Base-by-base conservation (phyloP, 2,113 vertebrate genomes). In the Xiphophorus couchianus region DNA sequence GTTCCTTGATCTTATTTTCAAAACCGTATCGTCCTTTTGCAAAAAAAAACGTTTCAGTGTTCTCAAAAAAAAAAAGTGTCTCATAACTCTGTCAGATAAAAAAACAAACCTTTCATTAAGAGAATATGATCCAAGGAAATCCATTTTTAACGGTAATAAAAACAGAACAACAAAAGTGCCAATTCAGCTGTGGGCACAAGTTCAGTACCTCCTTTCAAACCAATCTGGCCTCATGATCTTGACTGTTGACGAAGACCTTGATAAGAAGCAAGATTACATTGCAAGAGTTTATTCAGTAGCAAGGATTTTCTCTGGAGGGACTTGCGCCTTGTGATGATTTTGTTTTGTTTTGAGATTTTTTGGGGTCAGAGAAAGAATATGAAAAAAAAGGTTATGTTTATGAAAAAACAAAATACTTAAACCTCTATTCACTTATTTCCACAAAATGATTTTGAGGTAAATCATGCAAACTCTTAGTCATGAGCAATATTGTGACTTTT, bases 11-110 rank as follows among this genome's bases (percentile, higher is more conserved):
- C 33, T 37, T 58, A 4, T 68, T 76, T 48, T 39, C 15, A 51
- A 73, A 27, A 28, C 29, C 58, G 11, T 5, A 68, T 73, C 33
- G 19, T 1, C 10, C 14, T 28, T 48, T 27, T 14, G 66, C 72
- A 48, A 33, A 48, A 33, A 48, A 33, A 58, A 79, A 60, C 31
- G 30, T 28, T 62, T 54, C 68, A 72, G 37, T 76, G 79, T 67
- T 84, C 51, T 25, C 33, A 48, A 70, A 79, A 29, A 67, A 67
- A 60, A 39, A 42, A 27, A 66, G 15, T 7, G 30, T 66, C 42
- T 85, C 76, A 66, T 70, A 84, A 88, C 62, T 74, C 74, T 79
- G 77, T 87, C 83, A 86, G 66, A 81, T 48, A 82, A 86, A 84
- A 33, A 74, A 71, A 58, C 10, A 71, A 66, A 88, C 74, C 79